Evolutionary conservation across 1,140 invertebrate species (phyloP), one percentile per base, ranked within the genome.

Genomic region (Lutraria rhynchaena): DNA sequence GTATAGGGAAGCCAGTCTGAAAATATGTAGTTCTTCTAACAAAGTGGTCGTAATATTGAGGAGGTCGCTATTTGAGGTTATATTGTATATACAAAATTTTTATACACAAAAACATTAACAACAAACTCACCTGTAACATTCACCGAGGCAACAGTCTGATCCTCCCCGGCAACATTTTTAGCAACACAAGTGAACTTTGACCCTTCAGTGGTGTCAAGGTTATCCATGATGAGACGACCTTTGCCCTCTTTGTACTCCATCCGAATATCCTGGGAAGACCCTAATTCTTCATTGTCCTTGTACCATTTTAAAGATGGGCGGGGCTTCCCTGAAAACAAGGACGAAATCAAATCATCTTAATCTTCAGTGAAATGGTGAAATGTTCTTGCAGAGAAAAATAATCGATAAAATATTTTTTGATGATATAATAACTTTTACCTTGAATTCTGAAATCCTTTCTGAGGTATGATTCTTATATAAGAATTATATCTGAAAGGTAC

Each of bases 41-140:
- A n/a, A n/a, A n/a, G n/a, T n/a, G n/a, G n/a, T n/a, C n/a, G n/a
- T n/a, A n/a, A n/a, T n/a, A n/a, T n/a, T n/a, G n/a, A n/a, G n/a
- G n/a, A n/a, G n/a, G n/a, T n/a, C n/a, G n/a, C n/a, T n/a, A n/a
- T n/a, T n/a, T n/a, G n/a, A n/a, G n/a, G n/a, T n/a, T n/a, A n/a
- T n/a, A n/a, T n/a, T n/a, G n/a, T n/a, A n/a, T n/a, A n/a, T n/a
- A n/a, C n/a, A n/a, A n/a, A n/a, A n/a, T n/a, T n/a, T n/a, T n/a
- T n/a, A n/a, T n/a, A n/a, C n/a, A n/a, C n/a, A n/a, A 27, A 1
- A 1, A 60, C 57, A 60, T n/a, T 5, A 60, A 15, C 57, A 60
- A 27, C 27, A 41, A 44, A 93, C 94, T 94, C 93, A 98, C 97
- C 94, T 85, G 94, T 95, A 53, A 98, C 94, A 31, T 94, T 94